Base-by-base conservation (phyloP, 2,113 vertebrate genomes). In the Ginglymostoma cirratum region DNA sequence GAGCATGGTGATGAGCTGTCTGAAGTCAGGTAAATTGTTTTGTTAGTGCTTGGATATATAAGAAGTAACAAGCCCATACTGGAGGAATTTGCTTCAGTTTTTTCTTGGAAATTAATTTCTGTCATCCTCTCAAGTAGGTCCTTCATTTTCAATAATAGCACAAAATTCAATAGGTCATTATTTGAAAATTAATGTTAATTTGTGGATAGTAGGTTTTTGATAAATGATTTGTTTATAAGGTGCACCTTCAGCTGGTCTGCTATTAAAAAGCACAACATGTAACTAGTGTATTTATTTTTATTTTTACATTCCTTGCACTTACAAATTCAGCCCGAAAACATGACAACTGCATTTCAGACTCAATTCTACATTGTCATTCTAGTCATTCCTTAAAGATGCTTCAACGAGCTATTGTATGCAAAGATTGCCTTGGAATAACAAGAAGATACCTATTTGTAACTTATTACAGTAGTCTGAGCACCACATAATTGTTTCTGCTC, bases 401-500 rank as follows among this genome's bases (percentile, higher is more conserved):
- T 52, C 67, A 8, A 45, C 92, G 8, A 94, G 69, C 92, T 69
- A 42, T 27, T 69, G n/a, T 69, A 72, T 42, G 14, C 67, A 42
- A 8, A 48, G 2, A 17, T 69, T 76, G 61, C n/a, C 89, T 48
- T 76, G 94, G 94, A 95, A 95, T 72, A 95, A 72, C 94, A 95
- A 95, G 42, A 45, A n/a, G 69, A 21, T 52, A 72, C 66, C 94
- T 95, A 72, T 95, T 95, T 76, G 69, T 76, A 30, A 66, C 89
- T 48, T 72, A 95, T 72, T 27, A 72, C 42, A 72, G 10, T 5
- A 15, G 45, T 5, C 42, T 76, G 69, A 76, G 38, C 45, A 45
- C 3, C 69, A 72, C 67, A 95, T 72, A 76, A 45, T 61, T 94
- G 92, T 67, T 94, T 94, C 66, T 45, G 2, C n/a, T 69, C 69